Percentiles rank a stretch among this genome's conserved stretches.
These are phyloP conservation scores for Dipodomys stephensi DNA, from an alignment of 2,113 vertebrate species.

Conservation along the genomic window DNA sequence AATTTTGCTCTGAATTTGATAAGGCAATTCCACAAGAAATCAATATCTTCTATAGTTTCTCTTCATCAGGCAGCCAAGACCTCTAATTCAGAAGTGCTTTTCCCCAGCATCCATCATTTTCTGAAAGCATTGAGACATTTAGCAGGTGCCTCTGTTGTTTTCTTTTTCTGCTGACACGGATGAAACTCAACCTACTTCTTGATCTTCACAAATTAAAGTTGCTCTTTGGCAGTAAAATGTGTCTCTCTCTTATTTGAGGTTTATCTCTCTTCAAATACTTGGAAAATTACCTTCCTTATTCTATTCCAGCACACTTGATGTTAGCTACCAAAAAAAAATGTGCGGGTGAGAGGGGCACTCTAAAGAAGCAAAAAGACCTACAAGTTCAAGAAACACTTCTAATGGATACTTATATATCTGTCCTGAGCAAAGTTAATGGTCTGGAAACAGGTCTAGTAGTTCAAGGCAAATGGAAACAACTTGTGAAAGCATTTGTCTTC, in stretches of 20 bases:
- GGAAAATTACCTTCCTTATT: constrained; percentile 32
- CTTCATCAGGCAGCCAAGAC: not conserved
- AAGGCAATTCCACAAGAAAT: not conserved
- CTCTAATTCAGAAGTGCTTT: not conserved
- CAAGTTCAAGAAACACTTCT: constrained; percentile 12
- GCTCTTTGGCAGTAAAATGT: constrained; percentile 23
- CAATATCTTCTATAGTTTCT: not conserved
- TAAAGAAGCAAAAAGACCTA: not conserved
- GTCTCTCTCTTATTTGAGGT: not conserved
- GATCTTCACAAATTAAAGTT: constrained; percentile 18
- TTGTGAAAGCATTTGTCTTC: constrained; percentile 53
- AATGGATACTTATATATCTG: constrained; percentile 1
- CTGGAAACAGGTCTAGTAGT: constrained; percentile 52
- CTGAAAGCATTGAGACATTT: not conserved
- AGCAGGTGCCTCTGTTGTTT: not conserved
- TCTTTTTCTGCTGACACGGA: not conserved
- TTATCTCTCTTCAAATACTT: constrained; percentile 41
- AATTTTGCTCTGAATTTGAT: not conserved
- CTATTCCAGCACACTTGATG: constrained; percentile 22
- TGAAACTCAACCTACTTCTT: not conserved
- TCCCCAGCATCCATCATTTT: not conserved
- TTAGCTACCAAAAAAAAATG: not conserved
- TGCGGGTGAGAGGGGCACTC: not conserved
- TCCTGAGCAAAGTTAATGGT: constrained; percentile 35
- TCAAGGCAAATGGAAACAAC: constrained; percentile 57